Evolutionary conservation across 2,888 invertebrate genomes (phyloP), one percentile per base, ranked within the genome.

Genomic region (Drosophila setosimentum): DNA sequence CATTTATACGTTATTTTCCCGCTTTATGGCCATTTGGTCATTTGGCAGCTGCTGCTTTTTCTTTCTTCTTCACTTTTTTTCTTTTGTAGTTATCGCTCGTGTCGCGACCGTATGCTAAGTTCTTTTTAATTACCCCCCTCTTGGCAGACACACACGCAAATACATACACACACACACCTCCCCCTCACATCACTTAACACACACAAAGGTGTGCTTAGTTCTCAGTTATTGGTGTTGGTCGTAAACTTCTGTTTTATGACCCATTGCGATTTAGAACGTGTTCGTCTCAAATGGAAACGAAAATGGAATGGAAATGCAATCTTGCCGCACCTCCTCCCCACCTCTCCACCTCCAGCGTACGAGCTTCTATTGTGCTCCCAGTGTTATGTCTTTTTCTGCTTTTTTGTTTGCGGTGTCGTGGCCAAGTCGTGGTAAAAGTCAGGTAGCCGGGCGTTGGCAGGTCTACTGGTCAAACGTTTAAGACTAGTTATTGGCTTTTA

Each of bases 21-120:
- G 35, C 51, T 37, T 33, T 37, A 33, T 48, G 69, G 54, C 11
- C 30, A 29, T 33, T 54, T 18, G 35, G 64, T 45, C 58, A 62
- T 42, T 71, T 76, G 64, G 18, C 70, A 51, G 54, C 57, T 64
- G 55, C 50, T 40, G 45, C 42, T 62, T 59, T 27, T 6, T 40
- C 13, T 4, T 45, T 45, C 21, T 24, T 16, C 45, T 45, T 1
- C 13, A 1, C n/a, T 27, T 27, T 55, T 16, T 24, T 54, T 40
- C 18, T 18, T 62, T 45, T 35, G 60, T 55, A 62, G 48, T 64
- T 70, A 49, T 64, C 64, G 66, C 82, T 87, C 76, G 67, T 79
- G 85, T 77, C 68, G 63, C 80, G 69, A 57, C 69, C 82, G 73
- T 82, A 87, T 89, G 85, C 71, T 89, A 85, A 85, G 85, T 87